Evolutionary conservation across 2,113 vertebrate species (phyloP).

Genomic region (Trachemys scripta): DNA sequence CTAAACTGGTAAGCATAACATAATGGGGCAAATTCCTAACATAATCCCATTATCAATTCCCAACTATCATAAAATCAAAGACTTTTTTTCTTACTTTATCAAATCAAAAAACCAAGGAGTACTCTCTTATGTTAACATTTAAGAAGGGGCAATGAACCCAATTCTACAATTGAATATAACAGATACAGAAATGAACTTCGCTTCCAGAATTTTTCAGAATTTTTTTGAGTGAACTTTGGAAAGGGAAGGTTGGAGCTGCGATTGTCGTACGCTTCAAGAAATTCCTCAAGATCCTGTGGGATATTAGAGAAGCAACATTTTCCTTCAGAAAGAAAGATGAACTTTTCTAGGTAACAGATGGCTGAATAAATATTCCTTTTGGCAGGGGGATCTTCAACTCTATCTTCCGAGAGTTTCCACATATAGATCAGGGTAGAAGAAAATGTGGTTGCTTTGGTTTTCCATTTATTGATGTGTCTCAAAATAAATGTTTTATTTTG

Average conservation of each 20-base stretch:
- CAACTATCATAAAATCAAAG: neutral
- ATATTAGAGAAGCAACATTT: neutral
- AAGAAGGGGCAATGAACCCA: neutral
- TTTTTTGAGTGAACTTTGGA: neutral
- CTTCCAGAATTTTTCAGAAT: neutral
- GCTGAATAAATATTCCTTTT: neutral
- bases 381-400: neutral
- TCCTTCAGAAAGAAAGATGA: neutral
- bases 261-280: neutral
- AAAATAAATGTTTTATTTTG: neutral
- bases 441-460: neutral
- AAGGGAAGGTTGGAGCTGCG: too few species aligned
- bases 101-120: neutral
- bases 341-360: neutral
- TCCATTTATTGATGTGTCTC: neutral
- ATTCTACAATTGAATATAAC: neutral
- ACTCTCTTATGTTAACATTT: neutral
- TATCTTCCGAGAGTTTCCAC: neutral
- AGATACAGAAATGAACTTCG: neutral
- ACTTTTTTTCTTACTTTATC: neutral
- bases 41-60: neutral
- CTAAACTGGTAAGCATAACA: neutral
- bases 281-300: neutral
- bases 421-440: neutral
- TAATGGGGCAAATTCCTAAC: neutral